These are phyloP conservation scores for Thymelicus acteon DNA, from an alignment of 2,888 invertebrate species.

Conservation along the genomic window DNA sequence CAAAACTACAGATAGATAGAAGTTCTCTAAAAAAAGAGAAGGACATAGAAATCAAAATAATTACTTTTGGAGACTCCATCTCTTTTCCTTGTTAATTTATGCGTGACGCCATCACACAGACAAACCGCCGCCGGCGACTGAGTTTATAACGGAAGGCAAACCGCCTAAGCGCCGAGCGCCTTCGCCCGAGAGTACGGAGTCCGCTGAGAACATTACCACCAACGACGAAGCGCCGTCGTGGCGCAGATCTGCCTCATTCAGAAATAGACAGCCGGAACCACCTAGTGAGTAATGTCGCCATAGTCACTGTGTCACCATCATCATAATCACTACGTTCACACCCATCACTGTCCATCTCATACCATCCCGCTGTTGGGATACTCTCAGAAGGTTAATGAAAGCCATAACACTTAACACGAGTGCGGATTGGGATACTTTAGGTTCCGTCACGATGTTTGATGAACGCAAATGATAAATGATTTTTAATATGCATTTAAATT, in stretches of 20 bases:
- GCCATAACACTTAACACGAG: too few species aligned
- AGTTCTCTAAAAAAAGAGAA: too few species aligned
- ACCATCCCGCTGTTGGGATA: too few species aligned
- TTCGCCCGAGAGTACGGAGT: slow-evolving; percentile 63
- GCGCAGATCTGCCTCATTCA: slow-evolving; percentile 73
- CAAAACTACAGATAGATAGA: too few species aligned
- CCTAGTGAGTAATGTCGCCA: slow-evolving; percentile 59
- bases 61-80: background rate
- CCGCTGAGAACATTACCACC: slow-evolving; percentile 48
- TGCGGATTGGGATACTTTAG: too few species aligned
- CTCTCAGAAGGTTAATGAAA: too few species aligned
- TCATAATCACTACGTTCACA: background rate
- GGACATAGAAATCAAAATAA: too few species aligned
- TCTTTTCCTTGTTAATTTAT: background rate
- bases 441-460: too few species aligned
- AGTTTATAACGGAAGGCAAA: slow-evolving; percentile 75
- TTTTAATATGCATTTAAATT: too few species aligned
- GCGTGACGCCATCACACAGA: slow-evolving; percentile 53
- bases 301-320: background rate
- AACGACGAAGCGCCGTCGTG: slow-evolving; percentile 77
- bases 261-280: slow-evolving; percentile 64
- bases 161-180: slow-evolving; percentile 74
- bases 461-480: too few species aligned
- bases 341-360: too few species aligned
- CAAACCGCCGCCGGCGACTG: slow-evolving; percentile 66